phyloP scores from a whole-genome alignment of 1,140 invertebrate genomes.

The Phthorimaea operculella region DNA sequence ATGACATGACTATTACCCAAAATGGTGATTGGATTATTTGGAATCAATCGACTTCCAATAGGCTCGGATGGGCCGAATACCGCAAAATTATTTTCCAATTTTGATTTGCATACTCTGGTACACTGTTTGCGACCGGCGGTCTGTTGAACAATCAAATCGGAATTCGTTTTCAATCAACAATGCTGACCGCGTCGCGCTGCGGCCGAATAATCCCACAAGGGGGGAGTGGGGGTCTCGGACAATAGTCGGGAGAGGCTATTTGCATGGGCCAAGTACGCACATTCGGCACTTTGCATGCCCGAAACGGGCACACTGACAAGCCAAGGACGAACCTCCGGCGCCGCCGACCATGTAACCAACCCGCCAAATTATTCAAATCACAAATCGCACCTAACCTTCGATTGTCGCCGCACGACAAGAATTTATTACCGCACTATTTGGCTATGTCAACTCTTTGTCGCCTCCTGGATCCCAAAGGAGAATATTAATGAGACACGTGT shows the following conservation, averaged over 20 bases:
- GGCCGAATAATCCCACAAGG: slow-evolving; percentile 52
- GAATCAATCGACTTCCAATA: no score
- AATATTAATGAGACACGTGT: slow-evolving; percentile 43
- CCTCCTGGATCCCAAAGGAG: slow-evolving; percentile 14
- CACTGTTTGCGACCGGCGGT: slow-evolving; percentile 3
- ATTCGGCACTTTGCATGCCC: slow-evolving; percentile 60
- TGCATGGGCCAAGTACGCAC: slow-evolving; percentile 43
- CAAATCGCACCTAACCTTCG: slow-evolving; percentile 30
- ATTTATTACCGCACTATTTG: slow-evolving; percentile 39
- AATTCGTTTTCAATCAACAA: slow-evolving; percentile 46
- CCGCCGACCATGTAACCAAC: slow-evolving; percentile 47
- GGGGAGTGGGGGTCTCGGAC: slow-evolving; percentile 29
- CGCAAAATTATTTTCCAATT: neutral
- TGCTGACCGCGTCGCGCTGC: slow-evolving; percentile 40
- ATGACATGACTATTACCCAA: no score
- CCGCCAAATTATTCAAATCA: slow-evolving; percentile 48
- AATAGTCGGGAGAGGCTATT: slow-evolving; percentile 58
- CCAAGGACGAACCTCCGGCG: slow-evolving; percentile 27
- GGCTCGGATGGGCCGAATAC: no score
- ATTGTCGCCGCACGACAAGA: slow-evolving; percentile 33
- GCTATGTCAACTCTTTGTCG: slow-evolving; percentile 18
- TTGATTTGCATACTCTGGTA: neutral
- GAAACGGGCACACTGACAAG: slow-evolving; percentile 27
- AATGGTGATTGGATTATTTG: no score
- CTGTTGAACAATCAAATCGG: slow-evolving; percentile 32